phyloP scores from a whole-genome alignment of 35 echinoderm and acorn worm species.

The Apostichopus parvimensis region DNA sequence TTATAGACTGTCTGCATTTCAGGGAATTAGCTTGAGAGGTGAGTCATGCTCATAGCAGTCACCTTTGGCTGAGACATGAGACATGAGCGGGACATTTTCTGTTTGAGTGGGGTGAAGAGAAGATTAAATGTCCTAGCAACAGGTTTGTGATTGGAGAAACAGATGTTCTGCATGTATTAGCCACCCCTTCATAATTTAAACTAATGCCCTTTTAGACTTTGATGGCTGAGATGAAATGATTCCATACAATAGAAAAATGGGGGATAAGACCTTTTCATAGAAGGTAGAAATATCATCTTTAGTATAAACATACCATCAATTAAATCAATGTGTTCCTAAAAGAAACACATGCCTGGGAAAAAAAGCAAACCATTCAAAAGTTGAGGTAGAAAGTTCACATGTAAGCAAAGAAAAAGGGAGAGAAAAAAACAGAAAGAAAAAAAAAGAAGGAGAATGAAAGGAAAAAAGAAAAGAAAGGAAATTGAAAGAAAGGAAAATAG shows the following conservation, averaged over 20 bases:
- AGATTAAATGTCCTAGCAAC: not conserved
- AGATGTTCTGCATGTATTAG: not conserved
- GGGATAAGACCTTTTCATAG: not conserved
- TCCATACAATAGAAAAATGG: not conserved
- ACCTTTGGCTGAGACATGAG: not conserved
- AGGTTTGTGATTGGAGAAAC: not conserved
- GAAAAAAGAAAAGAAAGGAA: not conserved
- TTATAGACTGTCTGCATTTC: too few relatives aligned
- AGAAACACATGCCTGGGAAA: conserved; percentile 28
- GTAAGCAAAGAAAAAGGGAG: not conserved
- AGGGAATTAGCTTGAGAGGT: not conserved
- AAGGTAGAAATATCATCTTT: conserved; percentile 24
- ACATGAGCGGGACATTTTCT: not conserved
- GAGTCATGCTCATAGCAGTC: not conserved
- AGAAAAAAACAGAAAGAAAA: not conserved
- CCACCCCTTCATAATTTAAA: not conserved
- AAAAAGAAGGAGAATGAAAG: not conserved
- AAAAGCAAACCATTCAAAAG: not conserved
- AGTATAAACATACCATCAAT: conserved; percentile 28
- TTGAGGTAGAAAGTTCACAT: not conserved
- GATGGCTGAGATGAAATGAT: not conserved
- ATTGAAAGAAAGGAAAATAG: too few relatives aligned
- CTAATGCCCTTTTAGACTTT: not conserved
- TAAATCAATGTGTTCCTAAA: not conserved
- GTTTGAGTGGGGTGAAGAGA: not conserved